Percentiles rank a stretch among this genome's conserved stretches.
phyloP scores from a whole-genome alignment of 2,797 vertebrate genomes.

The Sebastes oblongus region DNA sequence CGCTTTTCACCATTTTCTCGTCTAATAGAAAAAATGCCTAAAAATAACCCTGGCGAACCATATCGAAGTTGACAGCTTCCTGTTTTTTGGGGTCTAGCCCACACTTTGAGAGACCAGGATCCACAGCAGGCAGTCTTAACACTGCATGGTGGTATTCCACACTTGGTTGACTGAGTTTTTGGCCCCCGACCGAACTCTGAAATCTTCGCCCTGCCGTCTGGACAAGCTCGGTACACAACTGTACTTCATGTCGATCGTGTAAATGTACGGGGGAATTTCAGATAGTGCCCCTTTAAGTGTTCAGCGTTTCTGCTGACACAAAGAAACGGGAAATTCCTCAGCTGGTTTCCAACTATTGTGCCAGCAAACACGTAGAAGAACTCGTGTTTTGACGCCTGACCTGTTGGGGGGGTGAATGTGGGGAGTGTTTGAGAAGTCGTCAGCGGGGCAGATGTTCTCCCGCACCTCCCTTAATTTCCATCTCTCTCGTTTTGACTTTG shows the following conservation, averaged over 20 bases:
- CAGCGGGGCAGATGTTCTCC: conserved; percentile 17
- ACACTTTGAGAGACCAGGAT: not conserved
- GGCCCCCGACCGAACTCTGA: not conserved
- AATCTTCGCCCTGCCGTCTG: conserved; percentile 3
- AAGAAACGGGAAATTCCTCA: conserved; percentile 17
- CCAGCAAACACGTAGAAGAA: not conserved
- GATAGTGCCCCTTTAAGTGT: not conserved
- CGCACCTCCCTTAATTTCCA: not conserved
- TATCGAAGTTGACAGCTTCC: not conserved
- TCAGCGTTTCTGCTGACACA: not conserved
- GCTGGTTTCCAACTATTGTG: not conserved
- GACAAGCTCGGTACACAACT: not conserved
- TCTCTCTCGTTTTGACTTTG: not conserved
- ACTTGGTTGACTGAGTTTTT: conserved; percentile 28
- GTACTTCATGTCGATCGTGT: not conserved
- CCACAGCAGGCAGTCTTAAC: conserved; percentile 35
- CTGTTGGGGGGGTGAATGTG: not conserved
- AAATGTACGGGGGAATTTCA: not conserved
- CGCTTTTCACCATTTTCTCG: not conserved
- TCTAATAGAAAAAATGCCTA: not conserved
- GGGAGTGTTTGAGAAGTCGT: not conserved
- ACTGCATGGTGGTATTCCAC: conserved; percentile 56
- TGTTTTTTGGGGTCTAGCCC: not conserved
- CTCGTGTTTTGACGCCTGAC: conserved; percentile 28
- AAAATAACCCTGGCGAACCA: not conserved